Evolutionary conservation across 2,797 vertebrate genomes (phyloP), one percentile per base, ranked within the genome.

Genomic region (Gobio occitaniae): DNA sequence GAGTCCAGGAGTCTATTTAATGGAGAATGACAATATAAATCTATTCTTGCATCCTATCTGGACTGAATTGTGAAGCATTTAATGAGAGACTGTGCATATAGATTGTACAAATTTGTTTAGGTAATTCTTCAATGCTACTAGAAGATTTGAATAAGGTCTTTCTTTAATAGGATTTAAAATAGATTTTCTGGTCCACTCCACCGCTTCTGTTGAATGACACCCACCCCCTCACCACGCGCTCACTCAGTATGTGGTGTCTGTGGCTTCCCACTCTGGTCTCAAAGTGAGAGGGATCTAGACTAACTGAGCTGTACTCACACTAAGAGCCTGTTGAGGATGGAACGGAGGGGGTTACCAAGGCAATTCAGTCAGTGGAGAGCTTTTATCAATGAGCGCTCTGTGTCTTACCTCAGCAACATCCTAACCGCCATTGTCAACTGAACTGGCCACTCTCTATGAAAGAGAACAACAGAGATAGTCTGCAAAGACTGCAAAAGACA

Each of bases 311-410:
- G 83, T 89, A 78, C 87, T 88, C 87, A 87, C 69, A 88, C 86
- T 88, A 88, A 86, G 87, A 84, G 89, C 85, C 80, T 88, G 85
- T 89, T 84, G 87, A 89, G 86, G 89, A 89, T 85, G 86, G 61
- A 83, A 80, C 76, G 84, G 80, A 88, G 89, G 89, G 86, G 89
- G 87, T 90, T 88, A 88, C 89, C 89, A 90, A 87, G 89, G 89
- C 86, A 80, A 88, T 90, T 90, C 79, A 88, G 86, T 88, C 88
- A 87, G 87, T 87, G 82, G 82, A 86, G 88, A 87, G 90, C 87
- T 89, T 90, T 90, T 89, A 90, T 90, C 90, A 90, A 90, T 90
- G 90, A 90, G 87, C 79, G 87, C 90, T 88, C 88, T 90, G 90
- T 87, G 71, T 88, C 87, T 89, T 87, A 89, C 84, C 86, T 88